Base-by-base conservation (phyloP, 2,888 invertebrate genomes). In the Brenthis ino region DNA sequence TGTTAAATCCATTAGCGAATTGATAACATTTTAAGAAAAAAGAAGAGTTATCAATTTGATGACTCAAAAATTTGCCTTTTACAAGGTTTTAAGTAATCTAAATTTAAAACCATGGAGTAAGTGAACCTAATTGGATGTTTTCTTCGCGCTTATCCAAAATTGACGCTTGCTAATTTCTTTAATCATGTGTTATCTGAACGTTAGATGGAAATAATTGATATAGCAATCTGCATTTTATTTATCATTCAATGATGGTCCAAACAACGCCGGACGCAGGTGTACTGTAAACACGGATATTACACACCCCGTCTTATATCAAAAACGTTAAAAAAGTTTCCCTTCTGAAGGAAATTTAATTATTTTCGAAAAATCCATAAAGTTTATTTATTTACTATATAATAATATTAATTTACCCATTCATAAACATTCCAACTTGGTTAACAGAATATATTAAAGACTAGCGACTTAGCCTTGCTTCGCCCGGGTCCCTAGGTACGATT, bases 251-350 rank as follows among this genome's bases (percentile, higher is more conserved):
- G 81, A 81, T 82, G 83, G 82, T 82, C 85, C 82, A 85, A 87
- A 86, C 84, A 83, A 75, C 80, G 83, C 87, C 91, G 91, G 91
- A 91, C 84, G 90, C 91, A 91, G 91, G 89, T 91, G 91, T 81
- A 78, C 78, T 75, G 77, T 75, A 76, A 78, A 83, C 77, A 81
- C 85, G 86, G 85, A 88, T 82, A 86, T 82, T 81, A 79, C 78
- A 77, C 80, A 79, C 81, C 77, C 80, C 79, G 79, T 78, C 79
- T 82, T 82, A 81, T 83, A 79, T 78, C 77, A 77, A 84, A 84
- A 86, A 82, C 79, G 79, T 69, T 69, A 68, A 73, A 75, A 70
- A 69, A 71, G 66, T 72, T 65, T 67, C 24, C 61, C 68, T 72
- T 69, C 70, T 72, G 67, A 72, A 72, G 70, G 69, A 75, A 75